Percentiles rank a stretch among this genome's conserved stretches.
Conservation (phyloP, 1,140 invertebrate genomes). For the Wasmannia auropunctata region DNA sequence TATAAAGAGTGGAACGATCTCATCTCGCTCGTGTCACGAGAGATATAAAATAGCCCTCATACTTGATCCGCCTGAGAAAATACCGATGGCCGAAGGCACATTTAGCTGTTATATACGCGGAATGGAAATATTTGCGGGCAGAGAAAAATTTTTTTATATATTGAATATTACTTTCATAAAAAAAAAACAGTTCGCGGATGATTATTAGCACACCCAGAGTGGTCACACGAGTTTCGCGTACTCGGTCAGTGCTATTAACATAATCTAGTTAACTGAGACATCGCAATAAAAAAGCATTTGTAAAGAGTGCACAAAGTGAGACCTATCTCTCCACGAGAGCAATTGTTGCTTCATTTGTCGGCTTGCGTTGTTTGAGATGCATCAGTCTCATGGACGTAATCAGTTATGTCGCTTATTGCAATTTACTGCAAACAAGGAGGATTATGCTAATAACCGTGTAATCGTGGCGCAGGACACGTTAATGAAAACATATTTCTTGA, state of each 20-base stretch:
- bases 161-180: neutral
- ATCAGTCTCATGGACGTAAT: slow-evolving; percentile 41
- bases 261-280: slow-evolving; percentile 25
- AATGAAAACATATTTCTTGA: slow-evolving; percentile 33
- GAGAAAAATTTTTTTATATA: slow-evolving; percentile 17
- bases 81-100: slow-evolving; percentile 5
- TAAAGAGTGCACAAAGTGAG: slow-evolving; percentile 19
- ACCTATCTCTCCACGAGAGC: slow-evolving; percentile 8
- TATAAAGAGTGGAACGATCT: neutral
- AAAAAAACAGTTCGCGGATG: neutral
- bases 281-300: slow-evolving; percentile 37
- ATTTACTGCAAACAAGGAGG: slow-evolving; percentile 22
- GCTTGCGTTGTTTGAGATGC: slow-evolving; percentile 40
- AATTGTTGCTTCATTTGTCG: slow-evolving; percentile 43
- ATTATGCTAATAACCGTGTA: neutral
- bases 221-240: neutral
- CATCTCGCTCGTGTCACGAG: neutral
- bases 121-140: slow-evolving; percentile 29
- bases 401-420: slow-evolving; percentile 21
- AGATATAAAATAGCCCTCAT: slow-evolving; percentile 11
- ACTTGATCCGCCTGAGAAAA: slow-evolving; percentile 20
- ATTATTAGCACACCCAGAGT: neutral
- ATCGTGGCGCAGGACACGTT: neutral
- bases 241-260: slow-evolving; percentile 24
- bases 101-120: slow-evolving; percentile 2